Percentiles rank a stretch among this genome's conserved stretches.
Conservation (phyloP, 2,888 invertebrate species). For the Drosophila paramelanica region DNA sequence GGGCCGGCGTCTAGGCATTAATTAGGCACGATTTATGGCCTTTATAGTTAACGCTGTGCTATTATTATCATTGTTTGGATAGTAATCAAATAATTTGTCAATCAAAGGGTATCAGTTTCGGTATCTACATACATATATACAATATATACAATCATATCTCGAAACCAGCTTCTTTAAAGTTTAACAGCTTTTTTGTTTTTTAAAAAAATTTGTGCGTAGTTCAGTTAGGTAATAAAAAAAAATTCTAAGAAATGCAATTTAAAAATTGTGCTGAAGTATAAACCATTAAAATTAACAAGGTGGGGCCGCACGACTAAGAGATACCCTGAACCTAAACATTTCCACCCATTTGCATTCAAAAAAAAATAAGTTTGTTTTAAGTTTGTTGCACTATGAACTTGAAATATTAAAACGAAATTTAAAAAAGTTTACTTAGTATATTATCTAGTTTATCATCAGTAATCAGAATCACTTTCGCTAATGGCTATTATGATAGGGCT, state of each 20-base stretch:
- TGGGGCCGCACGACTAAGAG: too few species aligned
- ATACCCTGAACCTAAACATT: too few species aligned
- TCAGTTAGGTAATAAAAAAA: not conserved
- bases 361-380: too few species aligned
- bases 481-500: not conserved
- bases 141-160: too few species aligned
- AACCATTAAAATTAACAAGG: too few species aligned
- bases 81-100: not conserved
- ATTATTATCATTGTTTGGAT: not conserved
- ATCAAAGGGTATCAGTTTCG: constrained; percentile 1
- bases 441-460: not conserved
- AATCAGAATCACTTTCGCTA: constrained; percentile 29
- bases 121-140: not conserved
- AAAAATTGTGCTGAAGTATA: too few species aligned
- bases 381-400: too few species aligned
- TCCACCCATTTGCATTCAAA: too few species aligned
- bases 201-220: not conserved
- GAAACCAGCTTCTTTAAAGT: not conserved
- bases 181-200: not conserved
- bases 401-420: too few species aligned
- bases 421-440: too few species aligned
- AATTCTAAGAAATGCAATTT: too few species aligned
- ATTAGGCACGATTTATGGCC: constrained; percentile 22
- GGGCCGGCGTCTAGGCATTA: constrained; percentile 30
- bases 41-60: too few species aligned